Base-by-base conservation (phyloP, 2,797 vertebrate genomes). In the Eidolon dupreanum region DNA sequence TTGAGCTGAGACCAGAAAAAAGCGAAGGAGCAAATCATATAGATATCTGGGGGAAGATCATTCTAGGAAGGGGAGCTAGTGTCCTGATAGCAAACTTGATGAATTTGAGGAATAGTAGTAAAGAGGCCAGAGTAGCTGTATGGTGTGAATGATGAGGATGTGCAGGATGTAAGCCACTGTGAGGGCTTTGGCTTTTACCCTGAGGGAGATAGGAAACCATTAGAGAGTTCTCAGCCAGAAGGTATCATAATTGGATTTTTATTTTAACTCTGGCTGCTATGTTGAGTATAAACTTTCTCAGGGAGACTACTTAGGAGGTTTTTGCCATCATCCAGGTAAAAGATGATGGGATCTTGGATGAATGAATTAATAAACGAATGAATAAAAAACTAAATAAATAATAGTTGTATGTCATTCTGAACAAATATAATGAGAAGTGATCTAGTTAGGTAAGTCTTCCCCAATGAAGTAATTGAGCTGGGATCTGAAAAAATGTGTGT, bases 401-500 rank as follows among this genome's bases (percentile, higher is more conserved):
- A 38, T 59, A n/a, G 13, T 78, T 61, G 1, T 59, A 63, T 92
- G 65, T 51, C 20, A 75, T 88, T 84, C 17, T 84, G 38, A 94
- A 86, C 16, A 90, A 85, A 88, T 73, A 36, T 46, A 88, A 88
- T 63, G 46, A 73, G 20, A 78, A 61, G 38, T 94, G 77, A 88
- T 22, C 49, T 73, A 65, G 3, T 59, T 95, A 88, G 77, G 24
- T 85, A 77, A 93, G 16, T 86, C 33, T 94, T 88, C 24, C 33
- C 20, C 86, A 33, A 89, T 36, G 71, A 81, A 77, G 41, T 70
- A 22, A 61, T 71, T 84, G 51, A 93, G 19, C 74, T 85, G 12
- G 63, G 61, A 77, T 71, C 15, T 63, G 53, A 95, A 90, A 95
- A n/a, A 78, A 65, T 82, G 85, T 82, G 20, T 82, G 75, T 82